These are phyloP conservation scores for Hydra vulgaris DNA, from an alignment of 30 jellyfish, hydroid and myxozoan species.

Conservation along the genomic window DNA sequence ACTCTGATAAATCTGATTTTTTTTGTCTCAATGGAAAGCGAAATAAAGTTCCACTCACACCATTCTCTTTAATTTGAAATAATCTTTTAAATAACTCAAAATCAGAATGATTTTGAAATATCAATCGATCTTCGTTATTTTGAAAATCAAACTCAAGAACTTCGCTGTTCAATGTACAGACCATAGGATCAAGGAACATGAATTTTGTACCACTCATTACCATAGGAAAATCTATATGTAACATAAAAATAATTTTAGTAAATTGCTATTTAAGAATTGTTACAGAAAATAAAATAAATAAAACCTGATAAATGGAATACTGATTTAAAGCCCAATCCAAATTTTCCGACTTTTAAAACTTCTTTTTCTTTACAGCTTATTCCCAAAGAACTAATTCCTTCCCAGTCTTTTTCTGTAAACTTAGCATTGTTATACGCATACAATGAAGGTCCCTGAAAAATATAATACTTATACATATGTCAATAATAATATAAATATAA, in stretches of 20 bases:
- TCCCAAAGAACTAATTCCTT: constrained; percentile 57
- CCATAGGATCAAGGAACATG: constrained; percentile 46
- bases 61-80: constrained; percentile 7
- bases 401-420: constrained; percentile 51
- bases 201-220: constrained; percentile 31
- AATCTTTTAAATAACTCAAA: constrained; percentile 8
- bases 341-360: constrained; percentile 67
- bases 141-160: constrained; percentile 8
- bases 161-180: constrained; percentile 14
- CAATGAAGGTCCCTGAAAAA: constrained; percentile 65
- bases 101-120: constrained; percentile 4
- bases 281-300: no score
- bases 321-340: constrained; percentile 79
- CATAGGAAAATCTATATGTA: constrained; percentile 47
- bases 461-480: no score
- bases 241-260: neutral
- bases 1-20: constrained; percentile 43
- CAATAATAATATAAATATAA: no score
- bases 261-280: no score
- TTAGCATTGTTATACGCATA: constrained; percentile 60
- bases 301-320: constrained; percentile 61
- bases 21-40: constrained; percentile 41
- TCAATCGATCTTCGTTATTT: neutral
- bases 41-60: constrained; percentile 49
- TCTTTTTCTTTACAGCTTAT: constrained; percentile 42